Percentiles rank a stretch among this genome's conserved stretches.
phyloP scores from a whole-genome alignment of 2,113 vertebrate species.

The Lophius piscatorius region DNA sequence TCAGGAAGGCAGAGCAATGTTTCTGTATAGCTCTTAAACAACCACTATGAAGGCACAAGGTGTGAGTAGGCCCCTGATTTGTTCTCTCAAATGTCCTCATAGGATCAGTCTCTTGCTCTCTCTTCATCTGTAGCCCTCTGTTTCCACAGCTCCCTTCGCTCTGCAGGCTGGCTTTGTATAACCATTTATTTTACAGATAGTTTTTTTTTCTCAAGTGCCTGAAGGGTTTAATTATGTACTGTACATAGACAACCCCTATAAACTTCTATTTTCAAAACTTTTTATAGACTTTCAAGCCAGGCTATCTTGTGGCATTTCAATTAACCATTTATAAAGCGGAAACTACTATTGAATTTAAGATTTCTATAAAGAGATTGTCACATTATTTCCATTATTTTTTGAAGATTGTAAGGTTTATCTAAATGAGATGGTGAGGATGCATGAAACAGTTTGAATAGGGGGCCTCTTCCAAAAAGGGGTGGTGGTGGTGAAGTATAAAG shows the following conservation, averaged over 20 bases:
- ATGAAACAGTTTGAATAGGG: conserved; percentile 73
- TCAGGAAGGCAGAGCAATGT: conserved; percentile 71
- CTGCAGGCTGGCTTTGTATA: conserved; percentile 65
- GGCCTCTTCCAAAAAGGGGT: conserved; percentile 53
- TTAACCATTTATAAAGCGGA: conserved; percentile 96
- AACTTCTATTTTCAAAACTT: conserved; percentile 95
- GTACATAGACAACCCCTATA: conserved; percentile 97
- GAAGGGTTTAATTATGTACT: conserved; percentile 99
- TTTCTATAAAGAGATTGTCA: conserved; percentile 89
- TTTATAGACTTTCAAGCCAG: conserved; percentile 95
- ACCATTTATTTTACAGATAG: conserved; percentile 81
- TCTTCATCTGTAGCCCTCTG: conserved; percentile 64
- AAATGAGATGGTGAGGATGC: conserved; percentile 84
- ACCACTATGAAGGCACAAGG: conserved; percentile 87
- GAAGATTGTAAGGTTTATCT: conserved; percentile 68
- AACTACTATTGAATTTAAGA: conserved; percentile 93
- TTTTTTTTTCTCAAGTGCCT: conserved; percentile 88
- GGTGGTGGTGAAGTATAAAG: conserved; percentile 1
- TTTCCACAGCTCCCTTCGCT: conserved; percentile 57
- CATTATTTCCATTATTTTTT: conserved; percentile 80
- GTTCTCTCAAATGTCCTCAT: conserved; percentile 62
- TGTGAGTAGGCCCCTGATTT: conserved; percentile 84
- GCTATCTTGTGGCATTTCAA: conserved; percentile 97
- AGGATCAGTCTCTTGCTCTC: conserved; percentile 68
- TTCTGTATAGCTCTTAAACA: conserved; percentile 86